A percentile compares a stretch with the other conserved stretches of the same genome.
These are phyloP conservation scores for Molossus molossus DNA, from an alignment of 2,797 vertebrate genomes.

Conservation along the genomic window DNA sequence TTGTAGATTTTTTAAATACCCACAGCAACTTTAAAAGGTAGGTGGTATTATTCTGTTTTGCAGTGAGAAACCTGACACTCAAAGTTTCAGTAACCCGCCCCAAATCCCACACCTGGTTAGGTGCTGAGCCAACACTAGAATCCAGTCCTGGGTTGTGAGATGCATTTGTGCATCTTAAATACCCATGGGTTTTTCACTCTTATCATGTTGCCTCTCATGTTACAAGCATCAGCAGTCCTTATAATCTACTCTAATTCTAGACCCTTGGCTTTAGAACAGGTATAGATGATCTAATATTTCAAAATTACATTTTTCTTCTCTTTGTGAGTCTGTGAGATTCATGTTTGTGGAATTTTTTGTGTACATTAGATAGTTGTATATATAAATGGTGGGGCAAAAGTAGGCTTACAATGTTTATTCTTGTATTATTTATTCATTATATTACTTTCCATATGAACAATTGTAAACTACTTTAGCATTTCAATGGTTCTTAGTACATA, in stretches of 20 bases:
- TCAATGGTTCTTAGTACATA: background rate
- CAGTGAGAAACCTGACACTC: slow-evolving; percentile 31
- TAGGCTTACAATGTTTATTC: background rate
- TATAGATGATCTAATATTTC: slow-evolving; percentile 49
- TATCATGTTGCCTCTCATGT: background rate
- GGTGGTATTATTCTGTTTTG: slow-evolving; percentile 2
- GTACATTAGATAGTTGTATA: slow-evolving; percentile 23
- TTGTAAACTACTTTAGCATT: background rate
- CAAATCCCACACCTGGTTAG: background rate
- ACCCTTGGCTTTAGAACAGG: slow-evolving; percentile 10
- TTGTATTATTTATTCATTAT: background rate
- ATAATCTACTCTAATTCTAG: background rate
- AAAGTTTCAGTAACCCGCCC: slow-evolving; percentile 55
- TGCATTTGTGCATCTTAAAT: slow-evolving; percentile 41
- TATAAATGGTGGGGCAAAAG: background rate
- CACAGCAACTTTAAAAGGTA: background rate
- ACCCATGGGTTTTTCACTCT: slow-evolving; percentile 18
- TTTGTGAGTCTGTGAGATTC: background rate
- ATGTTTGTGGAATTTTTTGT: slow-evolving; percentile 23
- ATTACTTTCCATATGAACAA: background rate
- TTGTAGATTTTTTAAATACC: slow-evolving; percentile 28
- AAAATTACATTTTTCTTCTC: slow-evolving; percentile 47
- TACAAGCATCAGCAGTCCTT: background rate
- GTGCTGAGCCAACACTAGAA: slow-evolving; percentile 25
- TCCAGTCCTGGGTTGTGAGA: slow-evolving; percentile 8